Evolutionary conservation across 2,113 vertebrate species (phyloP), one percentile per base, ranked within the genome.

Genomic region (Merops nubicus): DNA sequence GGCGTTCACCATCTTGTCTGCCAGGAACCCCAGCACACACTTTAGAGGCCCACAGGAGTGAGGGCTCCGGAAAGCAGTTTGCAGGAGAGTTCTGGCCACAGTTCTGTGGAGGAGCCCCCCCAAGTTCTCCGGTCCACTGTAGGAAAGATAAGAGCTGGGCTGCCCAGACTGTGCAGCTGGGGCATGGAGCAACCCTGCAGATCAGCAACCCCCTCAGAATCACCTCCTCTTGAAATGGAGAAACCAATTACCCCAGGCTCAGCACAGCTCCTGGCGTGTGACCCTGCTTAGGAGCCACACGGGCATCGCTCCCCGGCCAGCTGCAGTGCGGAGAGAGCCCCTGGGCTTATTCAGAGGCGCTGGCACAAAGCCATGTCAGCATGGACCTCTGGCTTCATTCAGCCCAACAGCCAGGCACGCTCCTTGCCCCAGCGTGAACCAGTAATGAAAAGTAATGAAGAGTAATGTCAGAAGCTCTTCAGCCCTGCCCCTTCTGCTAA

Each of bases 31-130:
- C 3, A 17, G 87, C 43, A 18, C 6, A 40, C 5, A 9, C 9
- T 20, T 1, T 33, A 20, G 48, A 21, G 12, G 4, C 17, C 36
- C 54, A 23, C 0, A 0, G 47, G 28, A 43, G 8, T 4, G 11
- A 18, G 18, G 28, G 68, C 36, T 57, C 62, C 51, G 36, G 25
- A 17, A 38, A 34, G 34, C 7, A 3, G 29, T 59, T 48, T 72
- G 40, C 63, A 48, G 38, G 45, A 45, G 43, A 9, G 34, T 11
- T 81, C 50, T 53, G 57, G n/a, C 43, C 31, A 5, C 43, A 6
- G 50, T 11, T 59, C 19, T 13, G 5, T 5, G 6, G 50, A 51
- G 25, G 50, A 70, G 26, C 28, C 21, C 5, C 14, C 33, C 7
- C 1, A 10, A 47, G 17, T 42, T 72, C 22, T 51, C 22, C 5